A percentile compares a stretch with the other conserved stretches of the same genome.
Evolutionary conservation across 2,113 vertebrate species (phyloP).

Genomic region (Phalacrocorax aristotelis): DNA sequence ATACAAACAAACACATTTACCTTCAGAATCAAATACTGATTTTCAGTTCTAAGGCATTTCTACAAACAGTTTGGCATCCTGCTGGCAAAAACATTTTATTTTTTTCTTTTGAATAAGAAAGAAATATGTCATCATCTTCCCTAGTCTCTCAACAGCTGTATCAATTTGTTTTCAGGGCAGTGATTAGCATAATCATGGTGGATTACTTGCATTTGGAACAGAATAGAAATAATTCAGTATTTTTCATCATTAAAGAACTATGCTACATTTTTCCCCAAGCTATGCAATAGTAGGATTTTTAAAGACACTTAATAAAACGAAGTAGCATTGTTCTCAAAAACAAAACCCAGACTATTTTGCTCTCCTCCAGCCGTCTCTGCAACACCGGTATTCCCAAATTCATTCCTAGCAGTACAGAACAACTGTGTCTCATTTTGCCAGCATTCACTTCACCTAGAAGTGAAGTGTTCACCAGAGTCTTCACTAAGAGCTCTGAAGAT

Average conservation of each 20-base stretch:
- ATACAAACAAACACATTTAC: conserved; percentile 8
- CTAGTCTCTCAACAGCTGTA: conserved; percentile 46
- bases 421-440: not conserved
- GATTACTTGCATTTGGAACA: conserved; percentile 46
- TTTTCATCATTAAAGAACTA: conserved; percentile 13
- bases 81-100: not conserved
- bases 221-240: conserved; percentile 32
- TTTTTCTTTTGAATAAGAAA: conserved; percentile 28
- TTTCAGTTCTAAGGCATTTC: conserved; percentile 26
- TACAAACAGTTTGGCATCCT: conserved; percentile 26
- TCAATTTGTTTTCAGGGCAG: conserved; percentile 59
- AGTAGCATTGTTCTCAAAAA: not conserved
- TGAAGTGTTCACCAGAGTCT: too few species aligned
- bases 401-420: not conserved
- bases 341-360: not conserved
- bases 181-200: conserved; percentile 56
- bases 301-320: not conserved
- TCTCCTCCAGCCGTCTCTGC: not conserved
- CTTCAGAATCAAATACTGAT: not conserved
- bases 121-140: conserved; percentile 21
- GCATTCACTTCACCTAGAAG: not conserved
- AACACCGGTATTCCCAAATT: not conserved
- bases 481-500: not conserved
- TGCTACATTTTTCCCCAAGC: not conserved
- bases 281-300: not conserved